phyloP scores from a whole-genome alignment of 2,797 vertebrate genomes.

The Mastacembelus armatus region DNA sequence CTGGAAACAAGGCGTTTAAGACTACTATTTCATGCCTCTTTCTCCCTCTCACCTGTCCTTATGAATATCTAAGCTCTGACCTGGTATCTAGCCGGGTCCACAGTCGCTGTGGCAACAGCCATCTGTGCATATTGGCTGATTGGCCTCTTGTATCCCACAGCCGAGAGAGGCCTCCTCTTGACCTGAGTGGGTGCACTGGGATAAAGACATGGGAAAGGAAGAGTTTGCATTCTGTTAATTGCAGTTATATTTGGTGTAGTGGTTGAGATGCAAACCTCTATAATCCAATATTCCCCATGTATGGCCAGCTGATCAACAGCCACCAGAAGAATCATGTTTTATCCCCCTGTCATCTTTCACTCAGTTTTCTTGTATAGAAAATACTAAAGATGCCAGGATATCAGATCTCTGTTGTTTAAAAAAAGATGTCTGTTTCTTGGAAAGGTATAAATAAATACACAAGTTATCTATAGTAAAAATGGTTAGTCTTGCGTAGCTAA shows the following conservation, averaged over 20 bases:
- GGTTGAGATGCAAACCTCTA: not conserved
- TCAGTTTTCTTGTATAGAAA: slow-evolving; percentile 2
- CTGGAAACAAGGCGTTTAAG: not conserved
- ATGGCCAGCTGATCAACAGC: slow-evolving; percentile 3
- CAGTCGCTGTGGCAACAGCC: slow-evolving; percentile 91
- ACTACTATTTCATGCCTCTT: slow-evolving; percentile 14
- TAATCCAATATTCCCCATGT: not conserved
- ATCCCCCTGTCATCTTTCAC: not conserved
- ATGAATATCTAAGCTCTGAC: slow-evolving; percentile 75
- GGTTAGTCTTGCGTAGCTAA: not conserved
- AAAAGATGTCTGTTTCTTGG: slow-evolving; percentile 6
- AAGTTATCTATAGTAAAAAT: not conserved
- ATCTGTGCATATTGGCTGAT: slow-evolving; percentile 95
- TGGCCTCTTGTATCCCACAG: slow-evolving; percentile 96
- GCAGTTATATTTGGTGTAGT: not conserved
- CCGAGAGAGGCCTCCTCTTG: slow-evolving; percentile 91
- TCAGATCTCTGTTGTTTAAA: not conserved
- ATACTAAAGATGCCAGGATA: not conserved
- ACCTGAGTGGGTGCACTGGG: slow-evolving; percentile 84
- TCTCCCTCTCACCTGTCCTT: slow-evolving; percentile 13
- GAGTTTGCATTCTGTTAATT: slow-evolving; percentile 17
- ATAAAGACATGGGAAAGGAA: slow-evolving; percentile 26
- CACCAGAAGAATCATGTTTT: not conserved
- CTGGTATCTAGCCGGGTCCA: slow-evolving; percentile 91
- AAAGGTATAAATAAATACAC: slow-evolving; percentile 5